Percentiles rank a stretch among this genome's conserved stretches.
phyloP scores from a whole-genome alignment of 2,888 invertebrate species.

The Phaonia tiefii region DNA sequence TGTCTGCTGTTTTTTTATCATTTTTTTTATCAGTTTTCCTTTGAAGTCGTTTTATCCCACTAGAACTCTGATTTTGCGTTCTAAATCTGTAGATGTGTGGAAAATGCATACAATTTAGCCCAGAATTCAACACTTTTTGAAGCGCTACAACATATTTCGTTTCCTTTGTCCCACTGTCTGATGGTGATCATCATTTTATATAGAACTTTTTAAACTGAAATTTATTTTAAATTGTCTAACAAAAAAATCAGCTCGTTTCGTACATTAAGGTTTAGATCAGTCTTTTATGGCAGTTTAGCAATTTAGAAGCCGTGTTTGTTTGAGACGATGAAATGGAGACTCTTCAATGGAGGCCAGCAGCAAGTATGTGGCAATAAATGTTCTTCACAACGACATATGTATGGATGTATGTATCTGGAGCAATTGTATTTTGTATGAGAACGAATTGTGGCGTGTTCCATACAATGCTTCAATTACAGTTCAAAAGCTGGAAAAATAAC shows the following conservation, averaged over 20 bases:
- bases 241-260: background rate
- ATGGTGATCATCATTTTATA: background rate
- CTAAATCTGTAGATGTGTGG: no score
- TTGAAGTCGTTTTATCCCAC: no score
- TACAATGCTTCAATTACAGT: slow-evolving; percentile 36
- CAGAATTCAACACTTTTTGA: no score
- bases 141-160: no score
- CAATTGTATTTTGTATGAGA: slow-evolving; percentile 24
- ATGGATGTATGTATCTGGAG: slow-evolving; percentile 6
- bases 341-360: background rate
- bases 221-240: slow-evolving; percentile 25
- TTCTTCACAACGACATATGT: slow-evolving; percentile 3
- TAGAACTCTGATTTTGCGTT: no score
- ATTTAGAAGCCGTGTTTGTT: slow-evolving; percentile 33
- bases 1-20: no score
- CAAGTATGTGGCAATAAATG: slow-evolving; percentile 27
- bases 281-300: slow-evolving; percentile 29
- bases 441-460: slow-evolving; percentile 17
- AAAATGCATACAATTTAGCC: no score
- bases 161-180: slow-evolving; percentile 20
- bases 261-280: background rate
- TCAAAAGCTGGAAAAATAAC: slow-evolving; percentile 18
- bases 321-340: slow-evolving; percentile 20
- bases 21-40: no score
- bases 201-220: slow-evolving; percentile 16